phyloP scores from a whole-genome alignment of 2,797 vertebrate species.

The Chromobotia macracanthus region DNA sequence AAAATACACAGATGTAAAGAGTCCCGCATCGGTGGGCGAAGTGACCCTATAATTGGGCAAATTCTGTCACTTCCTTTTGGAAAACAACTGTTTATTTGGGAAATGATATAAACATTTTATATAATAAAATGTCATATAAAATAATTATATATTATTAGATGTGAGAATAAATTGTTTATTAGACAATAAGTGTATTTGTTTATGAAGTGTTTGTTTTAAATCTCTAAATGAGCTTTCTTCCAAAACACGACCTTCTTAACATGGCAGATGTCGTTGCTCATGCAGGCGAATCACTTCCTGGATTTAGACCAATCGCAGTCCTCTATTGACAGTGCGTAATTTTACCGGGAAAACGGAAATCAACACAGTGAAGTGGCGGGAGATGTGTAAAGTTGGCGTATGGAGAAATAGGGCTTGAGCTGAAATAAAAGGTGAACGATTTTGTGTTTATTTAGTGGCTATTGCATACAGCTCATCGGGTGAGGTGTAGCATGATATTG shows the following conservation, averaged over 20 bases:
- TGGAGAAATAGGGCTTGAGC: slow-evolving; percentile 6
- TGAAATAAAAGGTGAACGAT: slow-evolving; percentile 33
- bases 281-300: slow-evolving; percentile 15
- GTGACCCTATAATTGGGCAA: neutral
- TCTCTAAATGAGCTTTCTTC: too few relatives aligned
- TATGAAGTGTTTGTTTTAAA: too few relatives aligned
- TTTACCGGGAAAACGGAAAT: slow-evolving; percentile 61
- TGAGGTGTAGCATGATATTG: neutral
- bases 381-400: slow-evolving; percentile 57
- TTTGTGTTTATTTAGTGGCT: neutral
- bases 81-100: neutral
- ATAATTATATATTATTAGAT: too few relatives aligned
- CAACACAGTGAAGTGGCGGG: slow-evolving; percentile 71
- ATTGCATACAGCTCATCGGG: too few relatives aligned
- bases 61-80: neutral
- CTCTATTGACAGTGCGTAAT: slow-evolving; percentile 9
- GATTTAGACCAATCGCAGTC: slow-evolving; percentile 45
- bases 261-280: slow-evolving; percentile 10
- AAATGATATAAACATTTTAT: too few relatives aligned
- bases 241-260: slow-evolving; percentile 18
- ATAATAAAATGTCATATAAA: too few relatives aligned
- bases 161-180: too few relatives aligned
- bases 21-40: too few relatives aligned
- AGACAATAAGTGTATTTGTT: too few relatives aligned
- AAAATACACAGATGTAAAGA: too few relatives aligned